Evolutionary conservation across 1,140 invertebrate species (phyloP), one percentile per base, ranked within the genome.

Genomic region (Lasioglossum baleicum): DNA sequence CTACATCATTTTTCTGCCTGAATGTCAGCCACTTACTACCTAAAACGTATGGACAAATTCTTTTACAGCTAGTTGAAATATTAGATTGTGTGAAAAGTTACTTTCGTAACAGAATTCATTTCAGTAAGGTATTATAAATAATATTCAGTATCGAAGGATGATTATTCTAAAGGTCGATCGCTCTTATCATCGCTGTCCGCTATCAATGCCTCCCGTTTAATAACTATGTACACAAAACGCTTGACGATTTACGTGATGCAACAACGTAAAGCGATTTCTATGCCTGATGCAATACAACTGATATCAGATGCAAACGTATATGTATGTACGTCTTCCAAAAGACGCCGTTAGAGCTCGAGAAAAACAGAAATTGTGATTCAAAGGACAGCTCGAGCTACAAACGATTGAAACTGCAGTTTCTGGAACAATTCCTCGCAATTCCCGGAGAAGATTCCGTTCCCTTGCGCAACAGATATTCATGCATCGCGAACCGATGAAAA

Each of bases 181-280:
- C 2, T 7, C 2, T 20, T n/a, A 7, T 58, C n/a, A 58, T n/a
- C 56, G 56, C 56, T 2, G 56, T 1, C n/a, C 56, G 8, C 20
- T 58, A n/a, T n/a, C 56, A 7, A 7, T 2, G n/a, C 20, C 20
- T 58, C 56, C n/a, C 56, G 20, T 58, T n/a, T 58, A 58, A 58
- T 58, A 58, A 58, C 56, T 58, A n/a, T n/a, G 56, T 58, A 58
- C 56, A 58, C 56, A 58, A 22, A 58, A n/a, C 56, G 56, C 56
- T 7, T n/a, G 5, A 20, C 11, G 58, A 60, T 60, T 60, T 26
- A 7, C 58, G 8, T 60, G 58, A 60, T 60, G 58, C 10, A 60
- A 60, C 22, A n/a, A n/a, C n/a, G 58, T 26, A 22, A 60, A n/a
- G 53, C 53, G 53, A 20, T 58, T 58, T 58, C 53, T 7, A 58